Conservation (phyloP, 1,140 invertebrate species). For the Ips nitidus region DNA sequence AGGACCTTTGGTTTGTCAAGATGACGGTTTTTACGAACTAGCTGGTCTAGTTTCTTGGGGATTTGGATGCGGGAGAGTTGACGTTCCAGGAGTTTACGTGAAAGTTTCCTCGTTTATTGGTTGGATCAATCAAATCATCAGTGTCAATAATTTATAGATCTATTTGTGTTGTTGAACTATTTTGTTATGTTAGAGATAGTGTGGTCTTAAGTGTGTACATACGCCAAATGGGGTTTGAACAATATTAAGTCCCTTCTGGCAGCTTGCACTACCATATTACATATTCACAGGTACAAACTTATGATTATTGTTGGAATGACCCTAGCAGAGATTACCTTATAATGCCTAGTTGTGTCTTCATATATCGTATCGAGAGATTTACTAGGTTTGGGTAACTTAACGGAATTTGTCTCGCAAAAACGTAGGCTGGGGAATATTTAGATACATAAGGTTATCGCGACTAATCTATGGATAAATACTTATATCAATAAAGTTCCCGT, state of each 20-base stretch:
- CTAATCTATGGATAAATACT: too few species aligned
- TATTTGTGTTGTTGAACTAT: background rate
- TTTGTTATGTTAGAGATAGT: background rate
- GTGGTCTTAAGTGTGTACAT: background rate
- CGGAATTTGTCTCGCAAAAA: too few species aligned
- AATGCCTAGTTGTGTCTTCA: too few species aligned
- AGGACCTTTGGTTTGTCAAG: conserved; percentile 87
- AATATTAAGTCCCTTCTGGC: too few species aligned
- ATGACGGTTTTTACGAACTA: conserved; percentile 89
- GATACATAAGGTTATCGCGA: too few species aligned
- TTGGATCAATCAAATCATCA: conserved; percentile 97
- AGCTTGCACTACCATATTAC: too few species aligned
- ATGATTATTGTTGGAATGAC: background rate
- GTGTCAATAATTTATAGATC: conserved; percentile 81
- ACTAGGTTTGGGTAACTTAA: too few species aligned
- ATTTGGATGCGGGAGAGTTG: conserved; percentile 84
- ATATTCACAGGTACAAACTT: too few species aligned
- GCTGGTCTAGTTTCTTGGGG: conserved; percentile 91
- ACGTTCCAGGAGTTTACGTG: conserved; percentile 91
- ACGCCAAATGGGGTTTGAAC: too few species aligned
- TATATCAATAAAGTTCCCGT: too few species aligned
- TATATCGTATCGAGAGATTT: too few species aligned
- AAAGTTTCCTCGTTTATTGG: conserved; percentile 93
- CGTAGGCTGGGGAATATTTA: too few species aligned
- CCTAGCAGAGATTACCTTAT: background rate